Percentiles rank a stretch among this genome's conserved stretches.
These are phyloP conservation scores for Notamacropus eugenii DNA, from an alignment of 2,797 vertebrate species.

Conservation along the genomic window DNA sequence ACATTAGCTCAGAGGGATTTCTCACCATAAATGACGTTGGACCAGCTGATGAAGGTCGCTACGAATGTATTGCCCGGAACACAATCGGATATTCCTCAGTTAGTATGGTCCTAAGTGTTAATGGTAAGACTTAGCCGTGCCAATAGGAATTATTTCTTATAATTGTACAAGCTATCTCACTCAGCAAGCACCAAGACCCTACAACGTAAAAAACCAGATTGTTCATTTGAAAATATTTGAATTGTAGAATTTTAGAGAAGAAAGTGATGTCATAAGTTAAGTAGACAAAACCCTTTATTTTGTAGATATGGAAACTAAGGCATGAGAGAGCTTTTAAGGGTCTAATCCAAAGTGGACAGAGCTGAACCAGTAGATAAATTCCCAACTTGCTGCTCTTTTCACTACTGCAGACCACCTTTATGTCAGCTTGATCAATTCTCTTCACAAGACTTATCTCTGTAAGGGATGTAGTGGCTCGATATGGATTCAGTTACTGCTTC, in stretches of 20 bases:
- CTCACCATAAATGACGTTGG: conserved; percentile 95
- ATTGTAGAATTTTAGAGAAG: not conserved
- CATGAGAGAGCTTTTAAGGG: not conserved
- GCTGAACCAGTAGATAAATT: not conserved
- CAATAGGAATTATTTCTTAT: not conserved
- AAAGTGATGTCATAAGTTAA: not conserved
- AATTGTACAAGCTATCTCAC: not conserved
- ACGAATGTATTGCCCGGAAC: conserved; percentile 96
- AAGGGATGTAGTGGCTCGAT: not conserved
- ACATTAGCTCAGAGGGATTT: conserved; percentile 94
- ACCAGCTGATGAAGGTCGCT: conserved; percentile 93
- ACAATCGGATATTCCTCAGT: conserved; percentile 94
- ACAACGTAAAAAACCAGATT: not conserved
- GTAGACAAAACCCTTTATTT: not conserved
- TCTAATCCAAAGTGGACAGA: not conserved
- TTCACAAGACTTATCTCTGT: not conserved
- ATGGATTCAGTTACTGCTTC: not conserved
- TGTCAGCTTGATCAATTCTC: not conserved
- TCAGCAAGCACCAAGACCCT: not conserved
- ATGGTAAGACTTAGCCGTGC: conserved; percentile 88
- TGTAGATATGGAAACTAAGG: not conserved
- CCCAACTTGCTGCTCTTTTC: not conserved
- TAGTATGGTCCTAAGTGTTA: conserved; percentile 95
- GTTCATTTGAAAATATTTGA: not conserved
- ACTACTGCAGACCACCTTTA: not conserved